Conservation (phyloP, 64 coral and sea anemone genomes). For the Dendrophyllia cribrosa region DNA sequence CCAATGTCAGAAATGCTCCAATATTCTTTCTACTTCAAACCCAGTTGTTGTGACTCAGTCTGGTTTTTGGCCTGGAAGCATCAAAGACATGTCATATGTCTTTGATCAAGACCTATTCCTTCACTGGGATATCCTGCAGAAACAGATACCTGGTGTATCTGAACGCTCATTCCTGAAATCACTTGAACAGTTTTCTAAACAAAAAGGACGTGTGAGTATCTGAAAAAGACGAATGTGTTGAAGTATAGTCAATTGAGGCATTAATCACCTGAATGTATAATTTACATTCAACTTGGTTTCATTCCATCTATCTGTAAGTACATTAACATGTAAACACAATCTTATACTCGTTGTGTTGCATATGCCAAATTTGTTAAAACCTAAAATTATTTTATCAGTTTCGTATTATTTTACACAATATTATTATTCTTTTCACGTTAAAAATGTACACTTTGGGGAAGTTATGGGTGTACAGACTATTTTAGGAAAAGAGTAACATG, state of each 20-base stretch:
- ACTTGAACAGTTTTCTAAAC: constrained; percentile 67
- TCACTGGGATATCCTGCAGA: constrained; percentile 78
- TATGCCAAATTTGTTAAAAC: background rate
- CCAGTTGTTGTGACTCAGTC: constrained; percentile 55
- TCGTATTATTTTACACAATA: no score
- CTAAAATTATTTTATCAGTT: no score
- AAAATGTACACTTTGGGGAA: no score
- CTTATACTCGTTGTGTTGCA: background rate
- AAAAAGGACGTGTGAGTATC: constrained; percentile 65
- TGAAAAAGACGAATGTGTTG: background rate
- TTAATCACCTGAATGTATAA: background rate
- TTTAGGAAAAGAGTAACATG: no score
- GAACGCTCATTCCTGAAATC: constrained; percentile 71
- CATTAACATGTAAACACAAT: background rate
- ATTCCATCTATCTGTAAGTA: no score
- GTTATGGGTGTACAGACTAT: no score
- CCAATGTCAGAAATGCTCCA: constrained; percentile 36
- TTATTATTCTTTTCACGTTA: no score
- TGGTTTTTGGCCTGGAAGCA: constrained; percentile 79
- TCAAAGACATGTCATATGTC: constrained; percentile 33
- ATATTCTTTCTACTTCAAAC: constrained; percentile 23
- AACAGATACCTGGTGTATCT: constrained; percentile 72
- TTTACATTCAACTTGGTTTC: background rate
- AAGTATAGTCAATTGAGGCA: background rate
- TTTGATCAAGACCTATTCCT: constrained; percentile 71